Evolutionary conservation across 2,888 invertebrate species (phyloP).

Genomic region (Carabus problematicus): DNA sequence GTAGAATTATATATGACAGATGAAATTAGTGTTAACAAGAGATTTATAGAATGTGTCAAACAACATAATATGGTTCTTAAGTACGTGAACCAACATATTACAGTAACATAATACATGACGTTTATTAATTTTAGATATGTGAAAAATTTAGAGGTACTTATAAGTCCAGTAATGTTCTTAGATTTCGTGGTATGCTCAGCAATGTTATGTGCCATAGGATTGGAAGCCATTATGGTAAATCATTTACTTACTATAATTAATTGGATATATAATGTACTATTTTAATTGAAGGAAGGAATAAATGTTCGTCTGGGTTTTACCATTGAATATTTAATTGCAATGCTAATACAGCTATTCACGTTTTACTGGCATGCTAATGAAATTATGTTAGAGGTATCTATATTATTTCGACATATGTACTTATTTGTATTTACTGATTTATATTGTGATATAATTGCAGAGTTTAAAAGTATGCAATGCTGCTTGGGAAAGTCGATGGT

Average conservation of each 20-base stretch:
- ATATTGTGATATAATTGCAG: constrained; percentile 31
- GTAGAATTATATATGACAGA: background rate
- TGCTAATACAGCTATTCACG: constrained; percentile 61
- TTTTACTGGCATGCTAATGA: constrained; percentile 63
- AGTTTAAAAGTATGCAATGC: constrained; percentile 42
- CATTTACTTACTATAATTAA: too few species aligned
- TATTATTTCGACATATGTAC: too few species aligned
- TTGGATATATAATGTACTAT: too few species aligned
- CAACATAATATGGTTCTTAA: constrained; percentile 39
- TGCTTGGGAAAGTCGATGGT: constrained; percentile 45
- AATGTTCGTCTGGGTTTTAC: constrained; percentile 49
- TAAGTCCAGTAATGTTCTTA: constrained; percentile 61
- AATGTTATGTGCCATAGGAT: constrained; percentile 61
- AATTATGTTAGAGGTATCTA: constrained; percentile 56
- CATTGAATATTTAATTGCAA: constrained; percentile 59
- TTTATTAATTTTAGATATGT: constrained; percentile 55
- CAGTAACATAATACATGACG: too few species aligned
- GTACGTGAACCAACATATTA: constrained; percentile 18
- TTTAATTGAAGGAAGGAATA: constrained; percentile 44
- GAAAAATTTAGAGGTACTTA: constrained; percentile 55
- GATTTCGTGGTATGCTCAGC: constrained; percentile 62
- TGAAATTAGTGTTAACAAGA: constrained; percentile 7
- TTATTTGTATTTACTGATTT: too few species aligned
- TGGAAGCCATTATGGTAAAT: constrained; percentile 54
- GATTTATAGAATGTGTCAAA: constrained; percentile 34